These are phyloP conservation scores for Coilia nasus DNA, from an alignment of 2,797 vertebrate genomes.

Conservation along the genomic window DNA sequence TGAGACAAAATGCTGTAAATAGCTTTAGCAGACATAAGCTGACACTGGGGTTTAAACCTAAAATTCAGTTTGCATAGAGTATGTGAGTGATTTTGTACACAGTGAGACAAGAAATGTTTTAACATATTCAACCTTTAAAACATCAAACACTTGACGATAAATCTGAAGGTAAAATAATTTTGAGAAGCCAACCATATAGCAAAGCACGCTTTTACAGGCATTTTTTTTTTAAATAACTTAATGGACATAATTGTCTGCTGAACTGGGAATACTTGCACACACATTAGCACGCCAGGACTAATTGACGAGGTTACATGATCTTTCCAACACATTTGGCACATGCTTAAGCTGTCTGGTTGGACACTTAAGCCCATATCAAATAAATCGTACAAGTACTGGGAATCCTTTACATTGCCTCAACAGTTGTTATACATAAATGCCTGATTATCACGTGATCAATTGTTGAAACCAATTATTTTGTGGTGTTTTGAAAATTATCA, in stretches of 20 bases:
- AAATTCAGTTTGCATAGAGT: constrained; percentile 19
- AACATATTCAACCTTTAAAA: neutral
- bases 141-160: neutral
- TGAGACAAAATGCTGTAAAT: constrained; percentile 4
- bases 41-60: neutral
- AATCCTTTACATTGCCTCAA: neutral
- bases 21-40: neutral
- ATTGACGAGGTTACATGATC: neutral
- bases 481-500: neutral
- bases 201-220: neutral
- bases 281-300: neutral
- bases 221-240: neutral
- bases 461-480: neutral
- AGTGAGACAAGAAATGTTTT: neutral
- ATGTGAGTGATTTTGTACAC: neutral
- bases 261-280: neutral
- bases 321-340: constrained; percentile 12
- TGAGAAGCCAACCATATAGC: constrained; percentile 7
- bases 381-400: neutral
- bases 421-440: neutral
- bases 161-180: neutral
- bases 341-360: neutral
- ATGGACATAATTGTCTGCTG: constrained; percentile 2
- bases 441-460: neutral
- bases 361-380: constrained; percentile 16